Conservation (phyloP, 2,888 invertebrate genomes). For the Trimorus sp. region DNA sequence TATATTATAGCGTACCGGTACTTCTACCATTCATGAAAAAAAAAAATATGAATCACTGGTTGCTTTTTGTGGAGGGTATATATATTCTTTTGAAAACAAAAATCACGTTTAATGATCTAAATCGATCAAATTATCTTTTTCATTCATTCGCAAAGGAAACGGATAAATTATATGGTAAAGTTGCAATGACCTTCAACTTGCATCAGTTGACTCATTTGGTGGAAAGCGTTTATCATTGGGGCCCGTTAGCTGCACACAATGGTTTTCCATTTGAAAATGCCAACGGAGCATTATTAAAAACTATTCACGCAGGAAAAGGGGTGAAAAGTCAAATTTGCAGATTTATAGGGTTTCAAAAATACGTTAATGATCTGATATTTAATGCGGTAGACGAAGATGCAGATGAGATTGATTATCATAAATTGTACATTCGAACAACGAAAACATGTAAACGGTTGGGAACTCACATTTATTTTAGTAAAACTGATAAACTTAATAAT, state of each 20-base stretch:
- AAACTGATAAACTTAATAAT: background rate
- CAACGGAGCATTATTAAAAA: background rate
- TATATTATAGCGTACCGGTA: conserved; percentile 1
- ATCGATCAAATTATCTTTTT: background rate
- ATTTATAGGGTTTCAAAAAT: background rate
- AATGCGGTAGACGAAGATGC: background rate
- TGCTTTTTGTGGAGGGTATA: background rate
- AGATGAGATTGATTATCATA: background rate
- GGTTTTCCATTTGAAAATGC: background rate
- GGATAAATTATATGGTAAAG: background rate
- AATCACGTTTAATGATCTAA: background rate
- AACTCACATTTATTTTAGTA: background rate
- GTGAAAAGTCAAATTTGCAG: background rate
- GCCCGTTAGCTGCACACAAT: too few relatives aligned
- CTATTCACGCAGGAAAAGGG: background rate
- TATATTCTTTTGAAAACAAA: background rate
- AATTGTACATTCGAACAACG: background rate
- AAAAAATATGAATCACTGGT: background rate
- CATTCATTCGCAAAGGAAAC: background rate
- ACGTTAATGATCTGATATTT: background rate
- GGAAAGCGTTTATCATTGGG: background rate
- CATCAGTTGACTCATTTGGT: background rate
- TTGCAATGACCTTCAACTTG: background rate
- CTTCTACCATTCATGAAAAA: background rate
- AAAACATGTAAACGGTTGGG: background rate